Base-by-base conservation (phyloP, 2,888 invertebrate species). In the Taphrorychus bicolor region DNA sequence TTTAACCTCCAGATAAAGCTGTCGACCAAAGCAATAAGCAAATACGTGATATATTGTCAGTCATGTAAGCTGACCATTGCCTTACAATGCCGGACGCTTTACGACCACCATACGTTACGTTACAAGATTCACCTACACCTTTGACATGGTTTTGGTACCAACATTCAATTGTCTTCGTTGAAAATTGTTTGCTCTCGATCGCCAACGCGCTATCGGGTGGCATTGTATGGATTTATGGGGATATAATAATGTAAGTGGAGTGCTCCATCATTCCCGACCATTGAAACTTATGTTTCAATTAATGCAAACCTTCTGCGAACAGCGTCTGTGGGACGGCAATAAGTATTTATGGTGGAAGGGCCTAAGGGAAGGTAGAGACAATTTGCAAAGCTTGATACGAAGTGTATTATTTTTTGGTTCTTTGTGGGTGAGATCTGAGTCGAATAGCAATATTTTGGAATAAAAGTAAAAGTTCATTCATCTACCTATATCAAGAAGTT, bases 261-360 rank as follows among this genome's bases (percentile, higher is more conserved):
- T 45, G 23, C 48, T 16, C 22, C 48, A 42, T 58, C 24, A 52
- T 61, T 45, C 53, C 41, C 5, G 11, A 19, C 41, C 52, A 53
- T 42, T 41, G 40, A 2, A 23, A 32, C 21, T 61, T 32, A 45
- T 45, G 45, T 45, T 45, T 45, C 45, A 45, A 45, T 45, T 45
- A 45, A 45, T 45, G 5, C 17, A 17, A 45, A 16, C 45, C 14
- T 45, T 45, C 45, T 17, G 16, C 5, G 45, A 45, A 45, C 45
- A 14, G 32, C 11, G 32, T 11, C 11, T 32, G 32, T 32, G 32
- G 32, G 32, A 32, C 11, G 32, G 32, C 7, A 11, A 32, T 32
- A 7, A 11, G 11, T 32, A 11, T 32, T 32, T 32, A 32, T 32
- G 32, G 32, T 32, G n/a, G n/a, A n/a, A n/a, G n/a, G n/a, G n/a